Evolutionary conservation across 1,140 invertebrate species (phyloP), one percentile per base, ranked within the genome.

Genomic region (Trissolcus basalis): DNA sequence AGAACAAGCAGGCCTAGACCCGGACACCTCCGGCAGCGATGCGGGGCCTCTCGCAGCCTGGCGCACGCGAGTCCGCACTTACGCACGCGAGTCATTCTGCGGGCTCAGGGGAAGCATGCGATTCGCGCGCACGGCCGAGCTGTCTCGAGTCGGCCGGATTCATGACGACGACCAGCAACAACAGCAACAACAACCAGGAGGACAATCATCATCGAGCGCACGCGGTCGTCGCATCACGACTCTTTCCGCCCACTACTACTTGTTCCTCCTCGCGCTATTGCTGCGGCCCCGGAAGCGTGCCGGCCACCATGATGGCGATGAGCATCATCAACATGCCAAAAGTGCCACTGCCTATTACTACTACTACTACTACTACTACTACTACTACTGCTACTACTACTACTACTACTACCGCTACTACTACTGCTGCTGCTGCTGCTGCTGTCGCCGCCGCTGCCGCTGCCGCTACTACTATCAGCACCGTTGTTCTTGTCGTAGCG

Each of bases 1-100:
- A 54, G 47, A 45, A 58, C 58, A 59, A 41, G 11, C 8, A 61
- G 56, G 75, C 61, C 56, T 64, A 69, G 51, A 70, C 67, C 56
- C 67, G 72, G 81, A 80, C 74, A 51, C 81, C 61, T 67, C 73
- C 80, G 81, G 83, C 84, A 83, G 84, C 85, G 80, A 87, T 87
- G 86, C 86, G 74, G 83, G 69, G 49, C 75, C 79, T 59, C 68
- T 65, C 78, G 77, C 83, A 78, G 77, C 68, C 78, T 79, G 78
- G 81, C 80, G 60, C 76, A 79, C 79, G 77, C 80, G 69, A 67
- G 58, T 64, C 75, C 54, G 71, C 51, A 63, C 4, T 54, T 48
- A 9, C 65, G 55, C 50, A 27, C 19, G 19, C 19, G 19, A 27
- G 54, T 69, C 56, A n/a, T 59, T 43, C 49, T 44, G 70, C 49